These are phyloP conservation scores for Hydractinia echinata DNA, from an alignment of 30 jellyfish, hydroid and myxozoan genomes.

Conservation along the genomic window DNA sequence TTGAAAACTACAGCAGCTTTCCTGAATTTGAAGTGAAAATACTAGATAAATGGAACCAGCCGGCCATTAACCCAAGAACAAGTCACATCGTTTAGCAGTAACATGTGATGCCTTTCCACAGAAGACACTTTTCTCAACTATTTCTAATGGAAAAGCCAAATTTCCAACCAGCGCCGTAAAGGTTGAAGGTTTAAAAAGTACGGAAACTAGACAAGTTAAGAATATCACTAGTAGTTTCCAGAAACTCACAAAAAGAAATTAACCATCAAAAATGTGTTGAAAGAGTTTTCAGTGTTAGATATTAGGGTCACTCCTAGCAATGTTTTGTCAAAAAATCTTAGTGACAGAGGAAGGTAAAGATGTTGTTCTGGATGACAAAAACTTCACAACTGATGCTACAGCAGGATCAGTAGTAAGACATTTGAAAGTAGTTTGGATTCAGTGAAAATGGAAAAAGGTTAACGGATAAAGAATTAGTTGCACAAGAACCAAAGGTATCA, in stretches of 20 bases:
- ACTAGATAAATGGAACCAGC: conserved; percentile 32
- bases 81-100: conserved; percentile 22
- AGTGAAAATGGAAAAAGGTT: conserved; percentile 1
- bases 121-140: conserved; percentile 7
- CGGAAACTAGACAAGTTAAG: not conserved
- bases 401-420: conserved; percentile 17
- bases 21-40: conserved; percentile 26
- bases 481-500: conserved; percentile 14
- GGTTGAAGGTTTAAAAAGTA: not conserved
- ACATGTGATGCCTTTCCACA: conserved; percentile 29
- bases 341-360: not conserved
- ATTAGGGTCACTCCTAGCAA: conserved; percentile 16
- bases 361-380: not conserved
- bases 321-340: conserved; percentile 11
- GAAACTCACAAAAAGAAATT: conserved; percentile 2
- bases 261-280: not conserved
- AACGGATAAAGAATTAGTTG: not conserved
- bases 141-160: conserved; percentile 15
- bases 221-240: conserved; percentile 6
- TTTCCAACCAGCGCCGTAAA: conserved; percentile 10
- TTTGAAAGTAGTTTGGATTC: conserved; percentile 12
- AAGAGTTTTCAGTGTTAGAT: not conserved
- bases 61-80: not conserved
- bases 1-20: conserved; percentile 15
- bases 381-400: not conserved